Percentiles rank a stretch among this genome's conserved stretches.
Evolutionary conservation across 2,888 invertebrate genomes (phyloP).

Genomic region (Dicranocentrus wangi): DNA sequence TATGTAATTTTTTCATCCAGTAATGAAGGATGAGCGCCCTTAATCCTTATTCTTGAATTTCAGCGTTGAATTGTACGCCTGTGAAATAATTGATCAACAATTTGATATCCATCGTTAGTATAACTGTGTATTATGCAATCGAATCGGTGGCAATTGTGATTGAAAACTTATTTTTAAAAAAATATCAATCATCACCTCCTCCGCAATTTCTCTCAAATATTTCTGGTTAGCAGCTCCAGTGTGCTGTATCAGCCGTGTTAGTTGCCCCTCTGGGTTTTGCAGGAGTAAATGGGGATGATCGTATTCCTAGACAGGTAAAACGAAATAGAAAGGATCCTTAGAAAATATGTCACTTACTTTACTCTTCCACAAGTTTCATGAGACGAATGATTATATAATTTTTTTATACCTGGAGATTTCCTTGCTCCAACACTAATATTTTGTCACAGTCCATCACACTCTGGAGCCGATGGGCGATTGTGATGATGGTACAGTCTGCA

Average conservation of each 20-base stretch:
- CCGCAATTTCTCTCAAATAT: conserved; percentile 80
- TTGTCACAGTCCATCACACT: conserved; percentile 89
- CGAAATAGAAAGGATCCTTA: conserved; percentile 74
- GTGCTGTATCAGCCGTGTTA: conserved; percentile 82
- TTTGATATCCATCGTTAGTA: no score
- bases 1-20: no score
- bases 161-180: no score
- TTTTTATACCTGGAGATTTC: conserved; percentile 77
- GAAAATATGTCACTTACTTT: no score
- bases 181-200: no score
- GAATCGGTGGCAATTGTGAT: no score
- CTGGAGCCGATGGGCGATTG: conserved; percentile 91
- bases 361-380: background rate
- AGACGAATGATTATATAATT: background rate
- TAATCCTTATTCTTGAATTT: no score
- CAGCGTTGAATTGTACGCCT: no score
- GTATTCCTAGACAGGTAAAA: conserved; percentile 80
- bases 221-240: conserved; percentile 82
- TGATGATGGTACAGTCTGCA: conserved; percentile 87
- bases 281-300: conserved; percentile 84
- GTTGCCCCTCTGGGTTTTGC: conserved; percentile 79
- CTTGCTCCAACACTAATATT: conserved; percentile 29
- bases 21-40: no score
- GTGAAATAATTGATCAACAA: no score
- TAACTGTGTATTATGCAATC: no score